Conservation (phyloP, 2,113 vertebrate species). For the Lepisosteus oculatus region DNA sequence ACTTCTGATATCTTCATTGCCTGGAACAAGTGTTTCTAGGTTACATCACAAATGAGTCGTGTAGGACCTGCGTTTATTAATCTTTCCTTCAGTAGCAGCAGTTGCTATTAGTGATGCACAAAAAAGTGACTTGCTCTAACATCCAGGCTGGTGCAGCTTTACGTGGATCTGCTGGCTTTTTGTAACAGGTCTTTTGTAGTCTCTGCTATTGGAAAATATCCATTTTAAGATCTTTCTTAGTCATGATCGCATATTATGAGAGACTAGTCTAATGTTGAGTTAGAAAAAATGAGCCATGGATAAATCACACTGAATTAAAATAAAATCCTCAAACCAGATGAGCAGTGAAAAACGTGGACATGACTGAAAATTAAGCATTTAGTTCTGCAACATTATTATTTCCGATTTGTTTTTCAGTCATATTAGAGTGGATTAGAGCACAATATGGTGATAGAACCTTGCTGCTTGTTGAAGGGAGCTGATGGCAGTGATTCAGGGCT, state of each 20-base stretch:
- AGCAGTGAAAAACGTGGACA: not conserved
- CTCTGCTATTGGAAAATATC: not conserved
- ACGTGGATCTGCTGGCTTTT: not conserved
- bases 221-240: not conserved
- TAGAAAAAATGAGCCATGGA: not conserved
- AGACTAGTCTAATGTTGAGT: not conserved
- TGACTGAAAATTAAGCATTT: not conserved
- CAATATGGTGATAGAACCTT: not conserved
- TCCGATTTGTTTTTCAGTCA: slow-evolving; percentile 14
- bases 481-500: not conserved
- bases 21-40: no score
- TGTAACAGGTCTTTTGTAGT: not conserved
- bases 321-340: not conserved
- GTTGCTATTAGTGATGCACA: not conserved
- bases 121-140: not conserved
- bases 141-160: not conserved
- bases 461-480: not conserved
- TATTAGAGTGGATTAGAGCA: slow-evolving; percentile 6
- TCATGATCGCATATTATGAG: not conserved
- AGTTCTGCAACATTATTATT: slow-evolving; percentile 9
- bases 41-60: no score
- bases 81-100: not conserved
- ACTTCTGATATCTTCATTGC: no score
- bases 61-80: not conserved
- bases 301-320: slow-evolving; percentile 2